A percentile compares a stretch with the other conserved stretches of the same genome.
Conservation (phyloP, 2,113 vertebrate species). For the Eulacestoma nigropectus region DNA sequence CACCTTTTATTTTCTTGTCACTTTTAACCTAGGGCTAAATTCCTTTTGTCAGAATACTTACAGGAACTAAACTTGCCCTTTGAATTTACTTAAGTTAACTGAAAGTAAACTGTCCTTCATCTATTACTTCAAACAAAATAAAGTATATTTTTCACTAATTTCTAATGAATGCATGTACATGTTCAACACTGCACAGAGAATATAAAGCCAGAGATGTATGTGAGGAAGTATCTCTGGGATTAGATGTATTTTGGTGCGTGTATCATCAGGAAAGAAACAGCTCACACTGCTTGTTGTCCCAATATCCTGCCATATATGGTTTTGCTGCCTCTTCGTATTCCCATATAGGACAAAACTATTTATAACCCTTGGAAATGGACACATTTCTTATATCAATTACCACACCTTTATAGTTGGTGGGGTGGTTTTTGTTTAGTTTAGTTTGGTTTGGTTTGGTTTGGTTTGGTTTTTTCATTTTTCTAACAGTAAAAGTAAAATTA, state of each 20-base stretch:
- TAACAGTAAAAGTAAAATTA: neutral
- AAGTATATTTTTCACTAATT: neutral
- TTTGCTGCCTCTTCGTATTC: neutral
- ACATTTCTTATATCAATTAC: neutral
- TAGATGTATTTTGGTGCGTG: neutral
- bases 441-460: neutral
- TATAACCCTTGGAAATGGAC: neutral
- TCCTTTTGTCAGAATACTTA: neutral
- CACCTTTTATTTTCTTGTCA: neutral
- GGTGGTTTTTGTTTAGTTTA: neutral
- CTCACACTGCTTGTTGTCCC: neutral
- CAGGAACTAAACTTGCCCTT: neutral
- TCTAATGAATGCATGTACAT: neutral
- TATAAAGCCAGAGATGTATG: neutral
- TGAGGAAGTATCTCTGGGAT: neutral
- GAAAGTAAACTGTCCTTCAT: neutral
- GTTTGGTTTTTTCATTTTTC: neutral
- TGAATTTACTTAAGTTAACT: neutral
- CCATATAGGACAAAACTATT: neutral
- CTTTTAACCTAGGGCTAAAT: neutral
- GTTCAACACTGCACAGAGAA: neutral
- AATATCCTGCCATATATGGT: neutral
- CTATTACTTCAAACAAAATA: neutral
- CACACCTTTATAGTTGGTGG: neutral
- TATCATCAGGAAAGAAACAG: neutral